Evolutionary conservation across 2,113 vertebrate species (phyloP), one percentile per base, ranked within the genome.

Genomic region (Hucho hucho): DNA sequence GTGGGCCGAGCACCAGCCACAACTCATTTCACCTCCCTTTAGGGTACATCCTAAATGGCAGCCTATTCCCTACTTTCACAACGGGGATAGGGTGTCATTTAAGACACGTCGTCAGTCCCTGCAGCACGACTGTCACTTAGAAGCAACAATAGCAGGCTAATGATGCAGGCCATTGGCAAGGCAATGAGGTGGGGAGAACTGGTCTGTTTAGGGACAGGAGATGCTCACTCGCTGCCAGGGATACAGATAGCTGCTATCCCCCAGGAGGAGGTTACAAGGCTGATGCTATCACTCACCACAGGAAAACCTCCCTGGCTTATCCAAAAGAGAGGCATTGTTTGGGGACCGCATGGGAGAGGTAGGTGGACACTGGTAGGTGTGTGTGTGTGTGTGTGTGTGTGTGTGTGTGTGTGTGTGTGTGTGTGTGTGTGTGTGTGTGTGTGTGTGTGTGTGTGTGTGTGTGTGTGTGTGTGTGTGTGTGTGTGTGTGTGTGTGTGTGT

Each of bases 81-180:
- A 18, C 1, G 49, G 14, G 49, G 5, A 53, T 4, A 18, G 16
- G 16, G 16, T 53, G 49, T 18, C 1, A 18, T 53, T 53, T 53
- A 4, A 14, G 49, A 53, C 4, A 53, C 4, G 1, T 3, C 49
- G 12, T 18, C 49, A 53, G 32, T 53, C 53, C 16, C 18, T 56
- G 1, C 37, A 25, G 65, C 20, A 46, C 20, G 24, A 43, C 4
- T 61, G 71, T 29, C 61, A 47, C 29, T 64, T 65, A 61, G 46
- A 18, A 59, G 16, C 12, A 47, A 64, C 70, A 71, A 69, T 71
- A 78, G 69, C 46, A 76, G 75, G 3, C 20, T 72, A 58, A 53
- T 78, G 78, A 76, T 80, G 75, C 81, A 83, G 80, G 66, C 81
- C 80, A 87, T 77, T 77, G 82, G 67, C 78, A 69, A 25, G 64